These are phyloP conservation scores for Pituophis catenifer DNA, from an alignment of 2,113 vertebrate genomes.

Conservation along the genomic window DNA sequence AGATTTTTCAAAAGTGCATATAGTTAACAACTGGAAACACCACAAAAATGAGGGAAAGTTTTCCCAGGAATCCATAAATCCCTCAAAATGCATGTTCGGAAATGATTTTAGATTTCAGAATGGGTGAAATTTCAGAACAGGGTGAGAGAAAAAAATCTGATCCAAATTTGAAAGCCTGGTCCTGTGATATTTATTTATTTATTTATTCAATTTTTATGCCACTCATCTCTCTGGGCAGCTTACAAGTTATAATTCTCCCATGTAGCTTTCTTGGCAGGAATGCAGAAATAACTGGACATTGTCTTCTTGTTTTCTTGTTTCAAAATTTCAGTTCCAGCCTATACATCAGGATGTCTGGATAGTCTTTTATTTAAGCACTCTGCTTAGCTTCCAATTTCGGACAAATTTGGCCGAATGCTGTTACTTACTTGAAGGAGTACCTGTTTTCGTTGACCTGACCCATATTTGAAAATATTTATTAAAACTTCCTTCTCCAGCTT, in stretches of 20 bases:
- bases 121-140: neutral
- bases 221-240: neutral
- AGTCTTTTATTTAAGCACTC: neutral
- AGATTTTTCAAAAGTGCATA: constrained; percentile 17
- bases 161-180: neutral
- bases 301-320: neutral
- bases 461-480: neutral
- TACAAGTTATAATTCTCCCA: neutral
- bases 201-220: neutral
- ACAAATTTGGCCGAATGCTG: neutral
- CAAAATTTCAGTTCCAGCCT: neutral
- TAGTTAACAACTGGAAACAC: constrained; percentile 33
- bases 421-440: neutral
- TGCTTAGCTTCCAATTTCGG: neutral
- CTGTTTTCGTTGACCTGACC: neutral
- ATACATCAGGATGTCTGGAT: neutral
- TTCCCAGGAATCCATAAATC: neutral
- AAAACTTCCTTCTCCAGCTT: neutral
- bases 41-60: constrained; percentile 6
- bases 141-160: neutral
- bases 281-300: neutral
- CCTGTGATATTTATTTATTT: neutral
- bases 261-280: neutral
- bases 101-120: neutral
- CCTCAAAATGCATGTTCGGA: neutral